phyloP scores from a whole-genome alignment of 2,888 invertebrate genomes.

The Suillia variegata region DNA sequence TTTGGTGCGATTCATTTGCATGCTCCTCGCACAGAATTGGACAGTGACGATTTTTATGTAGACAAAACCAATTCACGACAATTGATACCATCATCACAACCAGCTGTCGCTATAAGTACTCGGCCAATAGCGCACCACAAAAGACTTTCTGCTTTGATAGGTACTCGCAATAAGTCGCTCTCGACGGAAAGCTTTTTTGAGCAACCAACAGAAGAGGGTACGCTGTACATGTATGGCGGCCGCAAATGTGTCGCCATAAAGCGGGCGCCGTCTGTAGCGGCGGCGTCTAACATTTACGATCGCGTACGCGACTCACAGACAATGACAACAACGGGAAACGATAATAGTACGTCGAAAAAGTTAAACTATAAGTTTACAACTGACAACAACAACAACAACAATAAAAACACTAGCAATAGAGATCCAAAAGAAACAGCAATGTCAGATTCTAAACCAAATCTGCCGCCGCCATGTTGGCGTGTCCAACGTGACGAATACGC shows the following conservation, averaged over 20 bases:
- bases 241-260: too few relatives aligned
- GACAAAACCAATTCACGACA: slow-evolving; percentile 42
- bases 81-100: slow-evolving; percentile 21
- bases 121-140: neutral
- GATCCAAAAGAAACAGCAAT: slow-evolving; percentile 16
- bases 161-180: slow-evolving; percentile 51
- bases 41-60: slow-evolving; percentile 32
- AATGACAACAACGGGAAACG: slow-evolving; percentile 29
- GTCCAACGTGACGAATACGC: slow-evolving; percentile 26
- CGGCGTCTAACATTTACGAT: slow-evolving; percentile 54
- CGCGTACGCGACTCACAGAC: slow-evolving; percentile 39
- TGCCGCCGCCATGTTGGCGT: slow-evolving; percentile 54
- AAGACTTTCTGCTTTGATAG: slow-evolving; percentile 18
- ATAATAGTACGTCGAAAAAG: slow-evolving; percentile 17
- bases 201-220: slow-evolving; percentile 55
- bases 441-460: slow-evolving; percentile 29
- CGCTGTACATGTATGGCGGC: slow-evolving; percentile 55
- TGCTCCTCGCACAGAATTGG: too few relatives aligned
- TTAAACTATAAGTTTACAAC: too few relatives aligned
- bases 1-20: too few relatives aligned
- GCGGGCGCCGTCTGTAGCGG: slow-evolving; percentile 44
- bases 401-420: slow-evolving; percentile 12
- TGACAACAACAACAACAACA: slow-evolving; percentile 31
- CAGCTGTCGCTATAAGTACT: too few relatives aligned
- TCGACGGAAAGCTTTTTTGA: slow-evolving; percentile 61